These are phyloP conservation scores for Connochaetes taurinus DNA, from an alignment of 2,113 vertebrate genomes.

Conservation along the genomic window DNA sequence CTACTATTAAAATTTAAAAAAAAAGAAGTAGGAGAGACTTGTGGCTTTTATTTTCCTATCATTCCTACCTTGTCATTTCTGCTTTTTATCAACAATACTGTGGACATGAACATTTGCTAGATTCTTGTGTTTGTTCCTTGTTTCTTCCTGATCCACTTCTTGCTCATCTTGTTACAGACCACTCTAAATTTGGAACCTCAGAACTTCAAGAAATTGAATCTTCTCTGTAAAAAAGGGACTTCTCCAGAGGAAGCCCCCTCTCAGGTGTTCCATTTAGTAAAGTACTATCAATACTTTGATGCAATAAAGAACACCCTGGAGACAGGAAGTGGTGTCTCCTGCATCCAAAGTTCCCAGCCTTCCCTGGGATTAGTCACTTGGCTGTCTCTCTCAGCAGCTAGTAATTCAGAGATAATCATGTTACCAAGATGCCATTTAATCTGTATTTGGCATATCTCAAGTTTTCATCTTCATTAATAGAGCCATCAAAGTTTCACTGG, in stretches of 20 bases:
- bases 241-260: neutral
- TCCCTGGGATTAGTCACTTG: conserved; percentile 34
- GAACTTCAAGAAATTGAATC: neutral
- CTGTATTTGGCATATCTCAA: conserved; percentile 61
- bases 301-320: rapidly evolving
- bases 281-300: neutral
- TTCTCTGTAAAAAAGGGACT: neutral
- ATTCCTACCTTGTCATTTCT: neutral
- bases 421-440: conserved; percentile 69
- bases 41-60: neutral
- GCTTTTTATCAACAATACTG: neutral
- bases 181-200: neutral
- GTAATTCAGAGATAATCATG: conserved; percentile 63
- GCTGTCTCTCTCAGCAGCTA: neutral
- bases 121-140: neutral
- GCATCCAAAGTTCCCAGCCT: neutral
- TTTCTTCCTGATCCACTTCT: neutral
- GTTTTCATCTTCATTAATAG: conserved; percentile 68
- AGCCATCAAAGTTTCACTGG: conserved; percentile 41
- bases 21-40: neutral
- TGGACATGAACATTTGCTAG: no score
- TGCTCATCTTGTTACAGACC: neutral
- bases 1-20: neutral
- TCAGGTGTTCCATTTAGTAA: neutral
- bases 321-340: neutral